Conservation (phyloP, 1,140 invertebrate species). For the Rhopalosiphum padi region DNA sequence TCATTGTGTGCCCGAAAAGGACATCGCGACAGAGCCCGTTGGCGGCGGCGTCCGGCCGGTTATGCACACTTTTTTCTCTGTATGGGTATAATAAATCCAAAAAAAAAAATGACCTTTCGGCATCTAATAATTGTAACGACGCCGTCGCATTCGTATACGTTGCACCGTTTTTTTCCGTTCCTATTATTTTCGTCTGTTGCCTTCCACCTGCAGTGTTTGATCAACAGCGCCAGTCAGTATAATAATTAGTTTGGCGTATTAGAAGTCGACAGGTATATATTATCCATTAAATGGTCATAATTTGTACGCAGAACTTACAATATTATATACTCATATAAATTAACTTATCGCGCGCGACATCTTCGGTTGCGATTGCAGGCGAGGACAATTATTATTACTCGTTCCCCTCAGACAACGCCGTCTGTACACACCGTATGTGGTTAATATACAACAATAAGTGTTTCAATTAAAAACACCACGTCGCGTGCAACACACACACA, state of each 20-base stretch:
- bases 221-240: neutral
- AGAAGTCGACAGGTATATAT: neutral
- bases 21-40: conserved; percentile 11
- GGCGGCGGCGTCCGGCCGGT: neutral
- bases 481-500: neutral
- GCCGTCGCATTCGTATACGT: neutral
- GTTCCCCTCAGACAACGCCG: neutral
- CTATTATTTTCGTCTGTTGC: neutral
- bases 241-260: conserved; percentile 1
- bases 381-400: neutral
- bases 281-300: neutral
- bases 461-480: conserved; percentile 11
- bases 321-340: neutral
- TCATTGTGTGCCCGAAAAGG: conserved; percentile 44
- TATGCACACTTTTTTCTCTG: neutral
- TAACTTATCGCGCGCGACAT: conserved; percentile 24
- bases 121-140: neutral
- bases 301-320: neutral
- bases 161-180: neutral
- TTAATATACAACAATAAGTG: conserved; percentile 9
- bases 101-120: neutral
- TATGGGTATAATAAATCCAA: neutral
- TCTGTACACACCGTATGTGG: neutral
- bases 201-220: neutral
- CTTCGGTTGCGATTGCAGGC: neutral